Evolutionary conservation across 2,888 invertebrate species (phyloP), one percentile per base, ranked within the genome.

Genomic region (Campoplex nolae): DNA sequence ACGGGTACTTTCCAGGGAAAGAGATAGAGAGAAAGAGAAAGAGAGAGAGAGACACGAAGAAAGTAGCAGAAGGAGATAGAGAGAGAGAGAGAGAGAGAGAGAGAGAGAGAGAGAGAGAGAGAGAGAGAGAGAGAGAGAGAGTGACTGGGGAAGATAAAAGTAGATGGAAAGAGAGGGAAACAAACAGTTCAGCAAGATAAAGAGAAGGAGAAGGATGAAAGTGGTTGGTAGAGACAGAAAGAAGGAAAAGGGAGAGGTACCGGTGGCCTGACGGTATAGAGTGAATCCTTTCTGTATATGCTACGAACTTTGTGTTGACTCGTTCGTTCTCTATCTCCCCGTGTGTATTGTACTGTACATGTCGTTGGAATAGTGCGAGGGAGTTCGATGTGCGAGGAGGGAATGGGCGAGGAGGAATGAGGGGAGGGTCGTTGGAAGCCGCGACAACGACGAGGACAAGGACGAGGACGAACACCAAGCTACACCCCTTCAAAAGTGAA

Each of bases 1-100:
- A 87, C 80, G 91, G 67, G 91, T 89, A 88, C 89, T 88, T 89
- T 88, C 89, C 88, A 89, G 90, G 71, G 88, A 82, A 58, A 48
- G 85, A 80, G 75, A 75, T 23, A 76, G 56, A 56, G 32, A 48
- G 82, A 38, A 3, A 48, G 58, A 78, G 54, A 51, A 38, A 11
- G 38, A 38, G 42, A 9, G 42, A 7, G 42, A 9, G 42, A 7
- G 7, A 42, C 13, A 45, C 2, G 11, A 11, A 13, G 88, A 82
- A 58, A 45, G 6, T 38, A 38, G 38, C 38, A 6, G 85, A 80
- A 68, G 70, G 35, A 76, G 54, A 54, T 9, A 42, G 42, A 6
- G 42, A 42, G 9, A 42, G 42, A 7, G 9, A 9, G 42, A 42
- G 2, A 38, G 32, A 58, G 82, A 38, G 32, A 58, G 82, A 76